phyloP scores from a whole-genome alignment of 2,797 vertebrate species.

The Nyctibius grandis region DNA sequence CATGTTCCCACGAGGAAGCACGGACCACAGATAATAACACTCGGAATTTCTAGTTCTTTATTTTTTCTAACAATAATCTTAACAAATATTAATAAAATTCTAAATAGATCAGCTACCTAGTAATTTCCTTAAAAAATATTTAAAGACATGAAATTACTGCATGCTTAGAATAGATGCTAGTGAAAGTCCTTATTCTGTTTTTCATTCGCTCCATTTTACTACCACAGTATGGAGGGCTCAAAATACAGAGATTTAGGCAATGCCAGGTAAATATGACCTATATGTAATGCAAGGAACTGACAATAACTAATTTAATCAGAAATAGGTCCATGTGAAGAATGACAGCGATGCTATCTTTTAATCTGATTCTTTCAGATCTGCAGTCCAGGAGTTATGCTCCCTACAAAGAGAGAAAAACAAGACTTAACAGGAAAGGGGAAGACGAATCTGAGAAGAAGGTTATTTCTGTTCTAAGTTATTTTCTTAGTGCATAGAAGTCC shows the following conservation, averaged over 20 bases:
- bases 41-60: not conserved
- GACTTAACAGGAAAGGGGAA: not conserved
- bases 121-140: not conserved
- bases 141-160: not conserved
- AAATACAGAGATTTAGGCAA: not conserved
- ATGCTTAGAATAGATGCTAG: not conserved
- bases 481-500: not conserved
- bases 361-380: not conserved
- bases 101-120: not conserved
- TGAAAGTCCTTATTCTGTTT: not conserved
- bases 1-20: not conserved
- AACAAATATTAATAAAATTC: not conserved
- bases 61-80: not conserved
- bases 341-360: not conserved
- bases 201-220: not conserved
- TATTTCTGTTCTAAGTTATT: not conserved
- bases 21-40: not conserved
- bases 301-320: not conserved
- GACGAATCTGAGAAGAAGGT: not conserved
- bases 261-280: not conserved
- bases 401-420: not conserved
- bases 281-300: not conserved
- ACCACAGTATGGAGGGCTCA: not conserved
- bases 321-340: not conserved
- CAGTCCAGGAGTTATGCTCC: not conserved